These are phyloP conservation scores for Falco naumanni DNA, from an alignment of 2,797 vertebrate species.

Conservation along the genomic window DNA sequence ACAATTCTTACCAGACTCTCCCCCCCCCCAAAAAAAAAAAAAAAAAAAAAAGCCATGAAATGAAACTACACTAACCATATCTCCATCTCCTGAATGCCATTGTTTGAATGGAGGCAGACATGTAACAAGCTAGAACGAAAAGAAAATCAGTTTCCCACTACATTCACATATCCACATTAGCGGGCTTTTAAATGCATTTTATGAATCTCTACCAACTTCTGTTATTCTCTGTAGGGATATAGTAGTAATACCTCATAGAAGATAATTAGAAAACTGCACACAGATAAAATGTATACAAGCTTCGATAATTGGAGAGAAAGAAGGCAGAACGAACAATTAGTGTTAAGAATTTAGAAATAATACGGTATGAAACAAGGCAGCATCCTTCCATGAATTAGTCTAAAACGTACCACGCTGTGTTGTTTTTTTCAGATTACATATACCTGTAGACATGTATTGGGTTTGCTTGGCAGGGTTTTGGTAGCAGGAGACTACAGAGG, in stretches of 20 bases:
- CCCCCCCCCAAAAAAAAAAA: background rate
- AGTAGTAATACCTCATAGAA: background rate
- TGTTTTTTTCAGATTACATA: background rate
- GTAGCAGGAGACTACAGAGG: rapidly evolving
- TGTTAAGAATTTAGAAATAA: background rate
- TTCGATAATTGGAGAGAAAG: background rate
- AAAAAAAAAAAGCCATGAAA: background rate
- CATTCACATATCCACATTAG: background rate
- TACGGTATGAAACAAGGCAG: background rate
- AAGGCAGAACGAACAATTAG: background rate
- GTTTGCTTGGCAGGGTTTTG: background rate
- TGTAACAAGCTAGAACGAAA: background rate
- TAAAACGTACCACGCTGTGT: background rate
- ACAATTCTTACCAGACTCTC: background rate
- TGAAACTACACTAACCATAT: background rate
- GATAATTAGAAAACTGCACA: background rate
- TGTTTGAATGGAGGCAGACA: background rate
- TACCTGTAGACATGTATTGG: rapidly evolving
- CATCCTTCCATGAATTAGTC: background rate
- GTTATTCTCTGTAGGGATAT: background rate
- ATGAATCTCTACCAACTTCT: background rate
- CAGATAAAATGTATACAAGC: background rate
- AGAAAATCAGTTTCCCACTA: background rate
- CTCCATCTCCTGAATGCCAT: background rate
- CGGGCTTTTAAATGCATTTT: background rate